Conservation (phyloP, 1,140 invertebrate genomes). For the Sinonovacula constricta region DNA sequence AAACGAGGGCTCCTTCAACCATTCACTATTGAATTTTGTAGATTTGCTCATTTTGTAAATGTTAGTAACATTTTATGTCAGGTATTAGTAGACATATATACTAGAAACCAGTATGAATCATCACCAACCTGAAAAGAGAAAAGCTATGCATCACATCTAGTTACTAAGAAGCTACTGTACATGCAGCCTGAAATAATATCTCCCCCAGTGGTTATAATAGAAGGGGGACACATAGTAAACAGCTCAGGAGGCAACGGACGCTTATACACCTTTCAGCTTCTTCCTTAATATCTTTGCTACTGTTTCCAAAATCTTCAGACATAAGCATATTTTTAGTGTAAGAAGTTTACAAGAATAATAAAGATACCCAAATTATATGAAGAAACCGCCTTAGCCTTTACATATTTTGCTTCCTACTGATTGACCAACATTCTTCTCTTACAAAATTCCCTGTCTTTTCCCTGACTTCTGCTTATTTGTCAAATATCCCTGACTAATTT, state of each 20-base stretch:
- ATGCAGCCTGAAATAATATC: slow-evolving; percentile 13
- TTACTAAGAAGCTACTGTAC: slow-evolving; percentile 18
- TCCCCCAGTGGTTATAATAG: slow-evolving; percentile 23
- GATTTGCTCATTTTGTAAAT: slow-evolving; percentile 31
- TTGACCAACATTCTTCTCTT: too few relatives aligned
- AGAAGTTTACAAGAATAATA: too few relatives aligned
- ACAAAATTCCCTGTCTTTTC: too few relatives aligned
- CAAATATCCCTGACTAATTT: too few relatives aligned
- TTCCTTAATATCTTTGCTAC: too few relatives aligned
- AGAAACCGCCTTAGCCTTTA: too few relatives aligned
- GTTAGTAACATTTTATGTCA: slow-evolving; percentile 5
- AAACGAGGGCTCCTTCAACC: slow-evolving; percentile 23
- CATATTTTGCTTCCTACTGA: too few relatives aligned
- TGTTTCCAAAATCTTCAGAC: too few relatives aligned
- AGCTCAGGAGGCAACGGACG: slow-evolving; percentile 42
- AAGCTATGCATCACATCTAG: slow-evolving; percentile 38
- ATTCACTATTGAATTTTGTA: slow-evolving; percentile 33
- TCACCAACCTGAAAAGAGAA: slow-evolving; percentile 31
- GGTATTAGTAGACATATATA: slow-evolving; percentile 5
- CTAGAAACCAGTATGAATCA: slow-evolving; percentile 5
- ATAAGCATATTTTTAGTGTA: too few relatives aligned
- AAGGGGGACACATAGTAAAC: slow-evolving; percentile 1
- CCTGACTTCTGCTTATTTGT: too few relatives aligned
- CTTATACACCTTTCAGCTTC: slow-evolving; percentile 39
- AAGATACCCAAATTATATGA: too few relatives aligned